Percentiles rank a stretch among this genome's conserved stretches.
phyloP scores from a whole-genome alignment of 1,140 invertebrate species.

The Drosophila tristis region DNA sequence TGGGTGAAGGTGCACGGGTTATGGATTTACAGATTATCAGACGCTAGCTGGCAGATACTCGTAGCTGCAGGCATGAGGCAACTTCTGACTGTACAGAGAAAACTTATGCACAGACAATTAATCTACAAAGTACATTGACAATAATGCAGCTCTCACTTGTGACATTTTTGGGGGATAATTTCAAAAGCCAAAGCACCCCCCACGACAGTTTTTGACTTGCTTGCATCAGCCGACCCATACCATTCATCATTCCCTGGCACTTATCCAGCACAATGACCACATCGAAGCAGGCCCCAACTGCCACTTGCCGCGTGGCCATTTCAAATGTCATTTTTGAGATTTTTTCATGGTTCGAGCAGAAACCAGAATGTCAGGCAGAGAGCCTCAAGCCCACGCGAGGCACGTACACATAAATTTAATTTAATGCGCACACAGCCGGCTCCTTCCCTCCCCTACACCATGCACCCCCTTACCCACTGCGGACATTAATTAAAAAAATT shows the following conservation, averaged over 20 bases:
- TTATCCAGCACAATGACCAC: constrained; percentile 40
- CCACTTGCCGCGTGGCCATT: constrained; percentile 40
- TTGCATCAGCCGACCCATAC: constrained; percentile 7
- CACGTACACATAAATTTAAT: constrained; percentile 50
- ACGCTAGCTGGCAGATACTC: too few relatives aligned
- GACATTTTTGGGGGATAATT: not conserved
- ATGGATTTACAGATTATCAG: too few relatives aligned
- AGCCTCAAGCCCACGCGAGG: constrained; percentile 50
- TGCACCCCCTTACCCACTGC: not conserved
- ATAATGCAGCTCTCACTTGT: too few relatives aligned
- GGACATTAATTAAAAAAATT: constrained; percentile 69
- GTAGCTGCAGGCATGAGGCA: too few relatives aligned
- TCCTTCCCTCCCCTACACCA: not conserved
- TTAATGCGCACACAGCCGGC: constrained; percentile 31
- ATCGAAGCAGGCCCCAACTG: constrained; percentile 19
- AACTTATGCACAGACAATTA: too few relatives aligned
- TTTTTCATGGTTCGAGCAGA: constrained; percentile 32
- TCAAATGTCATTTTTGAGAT: constrained; percentile 67
- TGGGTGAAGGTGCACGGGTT: not conserved
- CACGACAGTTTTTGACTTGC: not conserved
- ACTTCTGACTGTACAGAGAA: too few relatives aligned
- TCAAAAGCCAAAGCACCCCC: not conserved
- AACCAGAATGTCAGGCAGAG: constrained; percentile 25
- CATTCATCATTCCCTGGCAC: constrained; percentile 25
- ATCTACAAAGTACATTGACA: too few relatives aligned